Conservation (phyloP, 2,797 vertebrate genomes). For the Ambastaia sidthimunki region DNA sequence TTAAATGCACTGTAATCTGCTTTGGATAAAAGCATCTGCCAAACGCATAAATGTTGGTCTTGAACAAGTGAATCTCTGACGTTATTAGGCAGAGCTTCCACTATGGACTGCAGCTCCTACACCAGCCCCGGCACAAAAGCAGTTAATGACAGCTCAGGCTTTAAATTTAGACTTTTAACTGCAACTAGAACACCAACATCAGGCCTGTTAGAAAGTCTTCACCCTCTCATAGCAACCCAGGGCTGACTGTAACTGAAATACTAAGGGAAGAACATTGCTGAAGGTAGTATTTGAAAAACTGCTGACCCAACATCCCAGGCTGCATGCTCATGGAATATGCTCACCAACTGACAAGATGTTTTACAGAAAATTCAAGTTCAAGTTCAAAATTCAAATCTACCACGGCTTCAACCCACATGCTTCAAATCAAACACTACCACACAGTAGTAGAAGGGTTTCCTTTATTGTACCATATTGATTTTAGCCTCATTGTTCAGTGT, state of each 20-base stretch:
- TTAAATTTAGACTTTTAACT: neutral
- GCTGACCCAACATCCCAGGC: neutral
- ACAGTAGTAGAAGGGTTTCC: neutral
- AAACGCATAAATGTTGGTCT: no score
- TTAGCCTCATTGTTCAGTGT: neutral
- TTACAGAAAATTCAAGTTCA: neutral
- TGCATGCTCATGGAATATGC: neutral
- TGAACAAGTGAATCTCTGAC: no score
- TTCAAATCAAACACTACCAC: neutral
- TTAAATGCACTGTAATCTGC: no score
- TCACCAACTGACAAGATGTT: neutral
- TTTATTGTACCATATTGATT: neutral
- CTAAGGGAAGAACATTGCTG: neutral
- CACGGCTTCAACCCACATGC: neutral
- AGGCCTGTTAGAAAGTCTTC: neutral
- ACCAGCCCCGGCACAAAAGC: no score
- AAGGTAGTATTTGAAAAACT: neutral
- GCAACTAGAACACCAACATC: constrained; percentile 2
- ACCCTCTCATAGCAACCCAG: neutral
- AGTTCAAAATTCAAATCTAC: neutral
- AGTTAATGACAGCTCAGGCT: neutral
- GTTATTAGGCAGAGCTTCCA: no score
- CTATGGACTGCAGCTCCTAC: no score
- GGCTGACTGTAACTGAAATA: neutral
- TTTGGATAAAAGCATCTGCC: no score